Evolutionary conservation across 2,113 vertebrate genomes (phyloP), one percentile per base, ranked within the genome.

Genomic region (Rhinolophus ferrumequinum): DNA sequence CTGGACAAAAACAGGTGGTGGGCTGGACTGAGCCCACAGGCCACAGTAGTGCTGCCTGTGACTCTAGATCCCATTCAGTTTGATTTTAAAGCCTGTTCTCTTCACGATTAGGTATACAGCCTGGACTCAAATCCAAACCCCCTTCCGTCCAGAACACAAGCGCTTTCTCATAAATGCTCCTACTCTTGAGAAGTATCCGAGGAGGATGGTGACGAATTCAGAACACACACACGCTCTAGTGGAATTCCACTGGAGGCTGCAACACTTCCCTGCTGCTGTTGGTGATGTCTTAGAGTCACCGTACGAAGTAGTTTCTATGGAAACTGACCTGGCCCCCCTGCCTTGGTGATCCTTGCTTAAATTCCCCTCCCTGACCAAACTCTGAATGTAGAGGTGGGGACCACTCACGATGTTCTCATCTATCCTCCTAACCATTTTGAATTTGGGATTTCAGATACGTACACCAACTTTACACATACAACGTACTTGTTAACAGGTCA

Each of bases 281-380:
- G 50, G 92, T 50, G 94, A 95, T 56, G 56, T 35, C 50, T 81
- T 0, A 47, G 91, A 95, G 83, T 96, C 92, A 72, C 30, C 14
- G 44, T 28, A 81, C 47, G 62, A 94, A 50, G 70, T 47, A 66
- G 54, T 91, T 98, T 95, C 96, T 96, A 94, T 18, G n/a, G 90
- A 92, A 91, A 88, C 93, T 95, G 69, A 95, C 94, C 87, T 6
- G 10, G 52, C 91, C 90, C 94, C 64, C 58, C 69, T 56, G 35
- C 84, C 72, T 96, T 38, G 52, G 93, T 75, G 96, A 88, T 89
- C 75, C 79, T 67, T 85, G 54, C 52, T 95, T 92, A 95, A 97
- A 90, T 92, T 64, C 70, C 76, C 62, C 88, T 81, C 72, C 10
- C 52, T 89, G 87, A 85, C 58, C 70, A 72, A 93, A 88, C 88